Base-by-base conservation (phyloP, 1,140 invertebrate species). In the Wiebesia pumilae region DNA sequence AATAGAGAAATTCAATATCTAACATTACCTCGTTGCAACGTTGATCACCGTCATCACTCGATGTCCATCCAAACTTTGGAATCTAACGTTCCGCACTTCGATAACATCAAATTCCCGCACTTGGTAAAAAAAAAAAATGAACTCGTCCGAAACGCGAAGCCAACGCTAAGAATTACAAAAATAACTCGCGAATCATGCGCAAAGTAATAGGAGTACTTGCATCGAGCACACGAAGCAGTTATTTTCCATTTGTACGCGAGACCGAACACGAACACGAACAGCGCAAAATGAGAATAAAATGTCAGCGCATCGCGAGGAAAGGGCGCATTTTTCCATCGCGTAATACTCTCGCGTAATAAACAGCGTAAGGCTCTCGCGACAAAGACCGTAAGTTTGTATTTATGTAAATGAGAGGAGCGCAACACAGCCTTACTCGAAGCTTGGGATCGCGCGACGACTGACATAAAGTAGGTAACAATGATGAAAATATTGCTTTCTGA, bases 401-500 rank as follows among this genome's bases (percentile, higher is more conserved):
- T 81, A 81, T 81, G 80, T 67, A 81, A 27, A 62, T 62, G 24
- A n/a, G 4, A 81, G 54, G 21, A 69, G 12, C n/a, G 24, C 35
- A 80, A n/a, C 51, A 65, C 47, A 81, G 62, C 62, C 38, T 12
- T 33, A 24, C 19, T 1, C 16, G 27, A 16, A 6, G 0, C 27
- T 21, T 73, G 78, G 85, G 88, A 88, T 88, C 86, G 88, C 86
- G 89, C 83, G 84, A 89, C 88, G 87, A 84, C 65, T 89, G 77
- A 90, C 90, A 83, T 93, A 92, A 93, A 92, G 90, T 38, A 67
- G 88, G 89, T 91, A 92, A 93, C 92, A 93, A 93, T 93, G 92
- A 93, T 91, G 91, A 90, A 93, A 93, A 92, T 92, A 92, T 93
- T 90, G 91, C 87, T 91, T 92, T 92, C 91, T 92, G 91, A 93